These are phyloP conservation scores for Oxygymnocypris stewartii DNA, from an alignment of 2,113 vertebrate species.

Conservation along the genomic window DNA sequence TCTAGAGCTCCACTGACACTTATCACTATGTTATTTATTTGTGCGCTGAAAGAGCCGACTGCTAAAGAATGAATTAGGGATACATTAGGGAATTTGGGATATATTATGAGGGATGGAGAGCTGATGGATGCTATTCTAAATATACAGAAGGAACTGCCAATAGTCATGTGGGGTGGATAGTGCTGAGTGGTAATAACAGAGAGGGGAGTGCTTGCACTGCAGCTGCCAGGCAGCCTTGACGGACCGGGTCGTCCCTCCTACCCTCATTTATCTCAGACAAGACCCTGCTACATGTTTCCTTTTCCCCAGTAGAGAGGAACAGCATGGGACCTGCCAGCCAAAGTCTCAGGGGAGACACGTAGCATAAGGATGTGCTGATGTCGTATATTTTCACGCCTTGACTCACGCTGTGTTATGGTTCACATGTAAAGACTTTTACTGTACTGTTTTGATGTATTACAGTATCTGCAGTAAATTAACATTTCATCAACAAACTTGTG, in stretches of 20 bases:
- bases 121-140: slow-evolving; percentile 75
- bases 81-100: slow-evolving; percentile 61
- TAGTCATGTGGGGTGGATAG: slow-evolving; percentile 66
- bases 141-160: slow-evolving; percentile 71
- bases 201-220: slow-evolving; percentile 21
- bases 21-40: slow-evolving; percentile 73
- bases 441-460: slow-evolving; percentile 13
- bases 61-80: slow-evolving; percentile 55
- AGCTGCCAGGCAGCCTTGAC: slow-evolving; percentile 55
- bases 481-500: neutral
- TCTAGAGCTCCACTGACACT: slow-evolving; percentile 64
- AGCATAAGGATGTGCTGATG: slow-evolving; percentile 47
- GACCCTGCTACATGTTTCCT: slow-evolving; percentile 56
- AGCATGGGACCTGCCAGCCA: slow-evolving; percentile 45
- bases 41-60: slow-evolving; percentile 43
- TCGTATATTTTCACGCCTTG: neutral
- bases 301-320: slow-evolving; percentile 55
- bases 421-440: neutral
- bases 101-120: slow-evolving; percentile 56
- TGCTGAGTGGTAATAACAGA: slow-evolving; percentile 72
- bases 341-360: slow-evolving; percentile 23
- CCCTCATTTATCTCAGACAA: slow-evolving; percentile 73
- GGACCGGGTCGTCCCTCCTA: slow-evolving; percentile 67
- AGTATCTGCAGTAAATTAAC: neutral
- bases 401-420: neutral